Evolutionary conservation across 2,113 vertebrate genomes (phyloP).

Genomic region (Rafetus swinhoei): DNA sequence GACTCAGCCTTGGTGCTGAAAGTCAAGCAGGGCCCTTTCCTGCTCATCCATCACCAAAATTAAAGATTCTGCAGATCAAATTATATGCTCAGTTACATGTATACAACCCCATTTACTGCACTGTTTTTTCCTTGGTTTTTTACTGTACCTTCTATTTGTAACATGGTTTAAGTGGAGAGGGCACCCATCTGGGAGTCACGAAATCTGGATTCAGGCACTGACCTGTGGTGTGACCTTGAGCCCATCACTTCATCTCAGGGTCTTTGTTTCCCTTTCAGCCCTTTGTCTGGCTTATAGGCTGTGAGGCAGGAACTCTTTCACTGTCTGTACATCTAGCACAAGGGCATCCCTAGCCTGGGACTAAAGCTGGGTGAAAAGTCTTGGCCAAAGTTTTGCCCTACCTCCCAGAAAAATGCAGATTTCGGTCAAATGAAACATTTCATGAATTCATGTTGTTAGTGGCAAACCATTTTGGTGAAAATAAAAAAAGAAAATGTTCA

Average conservation of each 20-base stretch:
- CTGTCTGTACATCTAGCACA: not conserved
- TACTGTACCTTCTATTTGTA: not conserved
- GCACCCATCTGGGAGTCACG: not conserved
- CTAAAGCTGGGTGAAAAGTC: too few relatives aligned
- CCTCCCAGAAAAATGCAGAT: too few relatives aligned
- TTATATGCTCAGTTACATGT: not conserved
- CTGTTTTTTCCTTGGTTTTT: not conserved
- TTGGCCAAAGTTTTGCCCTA: too few relatives aligned
- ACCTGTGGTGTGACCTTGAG: not conserved
- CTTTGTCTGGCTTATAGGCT: not conserved
- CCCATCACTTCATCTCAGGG: not conserved
- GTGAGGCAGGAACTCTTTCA: not conserved
- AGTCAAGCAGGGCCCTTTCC: not conserved
- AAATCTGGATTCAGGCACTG: rapidly evolving
- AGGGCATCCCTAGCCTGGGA: not conserved
- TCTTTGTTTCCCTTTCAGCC: not conserved
- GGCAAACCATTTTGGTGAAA: too few relatives aligned
- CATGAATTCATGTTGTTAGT: too few relatives aligned
- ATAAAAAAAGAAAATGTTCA: too few relatives aligned
- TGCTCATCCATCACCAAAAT: not conserved
- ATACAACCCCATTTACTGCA: not conserved
- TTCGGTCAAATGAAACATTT: too few relatives aligned
- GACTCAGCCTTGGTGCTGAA: not conserved
- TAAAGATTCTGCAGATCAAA: rapidly evolving
- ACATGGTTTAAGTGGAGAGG: not conserved